Percentiles rank a stretch among this genome's conserved stretches.
These are phyloP conservation scores for Drosophila quinaria DNA, from an alignment of 2,888 invertebrate species.

Conservation along the genomic window DNA sequence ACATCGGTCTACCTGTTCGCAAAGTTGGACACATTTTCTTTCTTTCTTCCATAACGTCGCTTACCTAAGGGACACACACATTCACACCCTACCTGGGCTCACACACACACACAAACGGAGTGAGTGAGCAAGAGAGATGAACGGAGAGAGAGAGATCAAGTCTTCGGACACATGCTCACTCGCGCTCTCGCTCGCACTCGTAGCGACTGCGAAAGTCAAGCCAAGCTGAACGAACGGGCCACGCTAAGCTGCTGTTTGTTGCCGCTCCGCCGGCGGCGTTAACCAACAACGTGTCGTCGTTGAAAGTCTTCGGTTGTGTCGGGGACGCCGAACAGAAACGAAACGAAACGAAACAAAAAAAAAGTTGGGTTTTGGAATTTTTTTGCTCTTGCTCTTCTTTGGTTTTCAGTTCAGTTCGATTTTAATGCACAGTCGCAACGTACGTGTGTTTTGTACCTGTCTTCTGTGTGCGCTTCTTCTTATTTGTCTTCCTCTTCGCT, in stretches of 20 bases:
- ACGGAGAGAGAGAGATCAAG: conserved; percentile 23
- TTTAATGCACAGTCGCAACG: conserved; percentile 82
- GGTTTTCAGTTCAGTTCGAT: conserved; percentile 84
- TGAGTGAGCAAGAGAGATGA: conserved; percentile 12
- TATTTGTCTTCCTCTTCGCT: conserved; percentile 31
- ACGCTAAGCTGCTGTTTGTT: conserved; percentile 81
- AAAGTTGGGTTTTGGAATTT: conserved; percentile 84
- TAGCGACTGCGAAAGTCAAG: conserved; percentile 66
- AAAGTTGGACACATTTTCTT: conserved; percentile 80
- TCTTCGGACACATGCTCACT: conserved; percentile 16
- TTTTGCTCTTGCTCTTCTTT: conserved; percentile 84
- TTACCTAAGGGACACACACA: conserved; percentile 77
- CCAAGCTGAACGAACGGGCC: conserved; percentile 82
- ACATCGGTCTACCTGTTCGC: conserved; percentile 73
- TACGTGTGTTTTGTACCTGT: conserved; percentile 58
- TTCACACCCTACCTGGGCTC: conserved; percentile 48
- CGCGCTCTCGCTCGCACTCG: conserved; percentile 43
- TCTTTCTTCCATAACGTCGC: conserved; percentile 62
- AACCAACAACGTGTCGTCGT: conserved; percentile 67
- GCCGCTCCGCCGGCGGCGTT: conserved; percentile 81
- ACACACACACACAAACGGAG: conserved; percentile 11
- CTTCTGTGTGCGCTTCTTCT: conserved; percentile 37
- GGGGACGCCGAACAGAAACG: conserved; percentile 58
- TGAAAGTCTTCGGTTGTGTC: conserved; percentile 63
- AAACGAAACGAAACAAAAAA: conserved; percentile 62